Conservation (phyloP, 2,113 vertebrate genomes). For the Geothlypis trichas region DNA sequence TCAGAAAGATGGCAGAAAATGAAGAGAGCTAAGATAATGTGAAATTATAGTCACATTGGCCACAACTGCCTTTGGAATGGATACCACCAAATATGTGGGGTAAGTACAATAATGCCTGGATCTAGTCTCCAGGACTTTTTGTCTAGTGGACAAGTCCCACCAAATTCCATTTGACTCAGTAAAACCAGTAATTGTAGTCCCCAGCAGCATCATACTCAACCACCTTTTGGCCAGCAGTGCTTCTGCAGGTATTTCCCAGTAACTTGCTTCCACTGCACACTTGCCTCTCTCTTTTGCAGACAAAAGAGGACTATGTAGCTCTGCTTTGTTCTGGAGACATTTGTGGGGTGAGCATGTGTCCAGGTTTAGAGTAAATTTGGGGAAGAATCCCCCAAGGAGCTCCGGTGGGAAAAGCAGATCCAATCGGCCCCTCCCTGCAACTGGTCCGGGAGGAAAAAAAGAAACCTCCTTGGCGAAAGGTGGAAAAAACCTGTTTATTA, state of each 20-base stretch:
- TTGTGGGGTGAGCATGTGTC: fast-evolving
- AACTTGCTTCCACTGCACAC: not conserved
- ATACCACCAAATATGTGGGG: not conserved
- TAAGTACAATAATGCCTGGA: not conserved
- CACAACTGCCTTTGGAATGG: not conserved
- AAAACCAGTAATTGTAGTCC: not conserved
- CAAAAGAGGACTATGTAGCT: not conserved
- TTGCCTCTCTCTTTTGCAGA: not conserved
- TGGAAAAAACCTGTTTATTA: too few species aligned
- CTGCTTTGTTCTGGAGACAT: not conserved
- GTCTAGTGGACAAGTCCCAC: not conserved
- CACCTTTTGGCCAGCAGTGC: not conserved
- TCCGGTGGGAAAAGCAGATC: too few species aligned
- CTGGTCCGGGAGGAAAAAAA: too few species aligned
- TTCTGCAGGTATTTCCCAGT: not conserved
- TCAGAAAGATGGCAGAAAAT: not conserved
- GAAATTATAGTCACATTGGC: not conserved
- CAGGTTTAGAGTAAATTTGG: too few species aligned
- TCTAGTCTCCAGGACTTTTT: not conserved
- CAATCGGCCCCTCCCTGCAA: too few species aligned
- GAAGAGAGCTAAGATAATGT: not conserved
- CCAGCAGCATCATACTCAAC: not conserved
- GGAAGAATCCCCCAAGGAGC: too few species aligned
- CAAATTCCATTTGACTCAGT: not conserved
- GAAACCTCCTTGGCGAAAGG: too few species aligned